phyloP scores from a whole-genome alignment of 2,797 vertebrate species.

The Pagetopsis macropterus region DNA sequence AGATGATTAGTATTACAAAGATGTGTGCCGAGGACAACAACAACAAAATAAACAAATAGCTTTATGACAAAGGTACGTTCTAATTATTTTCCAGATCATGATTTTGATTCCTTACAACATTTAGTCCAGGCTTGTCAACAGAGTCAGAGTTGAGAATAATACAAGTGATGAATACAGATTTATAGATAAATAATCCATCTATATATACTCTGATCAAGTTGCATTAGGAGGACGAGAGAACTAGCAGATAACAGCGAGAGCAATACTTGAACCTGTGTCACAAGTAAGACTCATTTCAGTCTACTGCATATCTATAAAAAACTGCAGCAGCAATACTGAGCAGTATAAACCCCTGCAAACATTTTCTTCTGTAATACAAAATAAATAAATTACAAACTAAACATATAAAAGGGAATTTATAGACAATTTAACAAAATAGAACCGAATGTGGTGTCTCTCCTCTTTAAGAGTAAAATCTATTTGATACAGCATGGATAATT shows the following conservation, averaged over 20 bases:
- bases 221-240: constrained; percentile 18
- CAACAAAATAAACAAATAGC: constrained; percentile 27
- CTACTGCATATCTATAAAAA: constrained; percentile 32
- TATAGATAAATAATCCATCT: constrained; percentile 29
- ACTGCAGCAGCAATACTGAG: constrained; percentile 43
- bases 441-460: constrained; percentile 40
- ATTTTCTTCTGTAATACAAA: constrained; percentile 26
- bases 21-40: constrained; percentile 33
- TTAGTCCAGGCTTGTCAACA: constrained; percentile 23
- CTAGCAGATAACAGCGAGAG: constrained; percentile 12
- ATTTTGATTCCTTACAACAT: constrained; percentile 34
- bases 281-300: constrained; percentile 31
- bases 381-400: constrained; percentile 59
- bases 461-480: constrained; percentile 23
- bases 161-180: constrained; percentile 31
- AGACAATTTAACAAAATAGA: constrained; percentile 25
- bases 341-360: constrained; percentile 24
- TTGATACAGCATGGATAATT: constrained; percentile 30
- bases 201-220: constrained; percentile 25
- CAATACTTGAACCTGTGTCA: constrained; percentile 25
- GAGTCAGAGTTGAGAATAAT: constrained; percentile 29
- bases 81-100: constrained; percentile 19
- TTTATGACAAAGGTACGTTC: constrained; percentile 33
- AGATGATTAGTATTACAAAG: constrained; percentile 46
- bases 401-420: constrained; percentile 28